Conservation (phyloP, 53 echinoderm and acorn worm species). For the Paracentrotus lividus region DNA sequence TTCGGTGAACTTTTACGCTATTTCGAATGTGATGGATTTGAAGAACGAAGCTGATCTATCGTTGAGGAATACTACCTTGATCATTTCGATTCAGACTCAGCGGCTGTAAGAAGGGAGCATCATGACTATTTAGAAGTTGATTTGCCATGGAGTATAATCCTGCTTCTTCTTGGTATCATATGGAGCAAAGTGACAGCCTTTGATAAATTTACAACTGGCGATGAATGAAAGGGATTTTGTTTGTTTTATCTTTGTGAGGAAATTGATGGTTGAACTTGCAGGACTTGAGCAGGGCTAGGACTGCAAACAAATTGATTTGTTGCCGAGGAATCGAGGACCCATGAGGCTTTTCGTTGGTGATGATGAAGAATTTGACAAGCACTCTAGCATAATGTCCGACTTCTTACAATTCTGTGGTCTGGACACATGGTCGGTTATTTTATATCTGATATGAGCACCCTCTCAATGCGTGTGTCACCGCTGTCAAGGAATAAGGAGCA, state of each 20-base stretch:
- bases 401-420: too few species aligned
- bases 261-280: background rate
- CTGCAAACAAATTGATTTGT: too few species aligned
- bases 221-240: background rate
- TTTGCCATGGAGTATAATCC: background rate
- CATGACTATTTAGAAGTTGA: background rate
- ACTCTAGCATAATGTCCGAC: too few species aligned
- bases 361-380: too few species aligned
- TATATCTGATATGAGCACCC: too few species aligned
- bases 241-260: background rate
- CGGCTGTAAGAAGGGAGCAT: background rate
- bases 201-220: background rate
- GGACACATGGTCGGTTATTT: too few species aligned
- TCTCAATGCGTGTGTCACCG: too few species aligned
- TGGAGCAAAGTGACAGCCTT: background rate
- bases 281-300: background rate
- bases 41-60: background rate
- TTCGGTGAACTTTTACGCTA: background rate
- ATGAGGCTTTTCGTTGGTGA: too few species aligned
- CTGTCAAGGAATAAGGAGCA: too few species aligned
- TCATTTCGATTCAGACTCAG: background rate
- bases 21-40: background rate
- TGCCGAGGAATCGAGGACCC: too few species aligned
- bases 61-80: background rate
- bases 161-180: background rate